A percentile compares a stretch with the other conserved stretches of the same genome.
phyloP scores from a whole-genome alignment of 2,797 vertebrate genomes.

The Hapalemur alaotrensis region DNA sequence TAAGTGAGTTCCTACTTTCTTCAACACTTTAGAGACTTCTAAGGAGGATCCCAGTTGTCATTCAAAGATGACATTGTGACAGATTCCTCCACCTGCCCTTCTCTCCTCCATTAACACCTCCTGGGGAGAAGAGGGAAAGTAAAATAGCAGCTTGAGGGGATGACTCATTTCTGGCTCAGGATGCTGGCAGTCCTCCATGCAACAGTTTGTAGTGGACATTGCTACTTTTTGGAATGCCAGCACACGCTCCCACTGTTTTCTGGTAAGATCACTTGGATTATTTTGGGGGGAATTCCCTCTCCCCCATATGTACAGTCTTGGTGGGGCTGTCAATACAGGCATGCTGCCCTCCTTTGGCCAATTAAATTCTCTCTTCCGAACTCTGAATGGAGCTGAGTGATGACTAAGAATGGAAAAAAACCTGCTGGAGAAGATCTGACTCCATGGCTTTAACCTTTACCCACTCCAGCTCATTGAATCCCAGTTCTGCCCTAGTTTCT shows the following conservation, averaged over 20 bases:
- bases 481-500: neutral
- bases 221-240: neutral
- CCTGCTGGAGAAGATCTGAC: neutral
- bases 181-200: neutral
- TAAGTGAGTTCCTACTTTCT: conserved; percentile 17
- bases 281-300: neutral
- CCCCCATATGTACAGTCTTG: neutral
- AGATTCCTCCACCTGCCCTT: neutral
- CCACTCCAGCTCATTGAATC: neutral
- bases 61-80: neutral
- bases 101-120: neutral
- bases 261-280: conserved; percentile 34
- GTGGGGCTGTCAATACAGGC: neutral
- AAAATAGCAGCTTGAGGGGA: neutral
- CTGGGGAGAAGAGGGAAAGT: neutral
- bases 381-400: neutral
- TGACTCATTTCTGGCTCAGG: conserved; percentile 14
- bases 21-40: neutral
- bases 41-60: neutral
- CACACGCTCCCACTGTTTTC: neutral
- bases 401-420: neutral
- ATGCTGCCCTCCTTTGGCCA: neutral
- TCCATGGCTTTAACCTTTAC: neutral
- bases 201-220: neutral
- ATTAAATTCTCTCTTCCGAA: neutral